Percentiles rank a stretch among this genome's conserved stretches.
phyloP scores from a whole-genome alignment of 23 tunicate genomes.

The Trididemnum nubilum region DNA sequence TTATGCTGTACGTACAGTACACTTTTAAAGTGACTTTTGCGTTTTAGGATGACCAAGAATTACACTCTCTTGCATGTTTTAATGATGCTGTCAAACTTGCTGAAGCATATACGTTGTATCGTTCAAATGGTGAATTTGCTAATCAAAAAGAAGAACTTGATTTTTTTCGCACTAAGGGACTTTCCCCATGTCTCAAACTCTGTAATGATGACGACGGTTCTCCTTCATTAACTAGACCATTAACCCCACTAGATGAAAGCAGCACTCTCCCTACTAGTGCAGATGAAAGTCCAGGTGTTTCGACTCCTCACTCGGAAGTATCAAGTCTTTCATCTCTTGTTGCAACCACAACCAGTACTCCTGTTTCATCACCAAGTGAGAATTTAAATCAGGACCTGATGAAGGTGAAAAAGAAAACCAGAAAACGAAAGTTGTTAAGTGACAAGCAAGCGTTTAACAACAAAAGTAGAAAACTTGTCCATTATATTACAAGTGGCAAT shows the following conservation, averaged over 20 bases:
- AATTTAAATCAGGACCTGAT: neutral
- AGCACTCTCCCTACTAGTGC: no score
- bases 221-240: neutral
- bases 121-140: neutral
- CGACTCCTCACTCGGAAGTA: neutral
- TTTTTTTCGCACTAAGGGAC: slow-evolving; percentile 29
- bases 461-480: neutral
- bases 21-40: no score
- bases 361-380: neutral
- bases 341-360: neutral
- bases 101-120: slow-evolving; percentile 28
- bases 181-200: slow-evolving; percentile 22
- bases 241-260: neutral
- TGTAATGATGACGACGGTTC: neutral
- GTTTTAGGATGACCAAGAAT: no score
- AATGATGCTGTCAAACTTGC: slow-evolving; percentile 33
- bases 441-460: neutral
- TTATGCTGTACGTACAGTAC: no score
- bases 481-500: slow-evolving; percentile 7
- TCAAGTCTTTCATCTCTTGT: neutral
- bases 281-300: neutral
- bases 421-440: neutral
- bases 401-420: neutral
- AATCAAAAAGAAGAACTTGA: slow-evolving; percentile 19
- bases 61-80: slow-evolving; percentile 10